These are phyloP conservation scores for Gerosis bhagava DNA, from an alignment of 2,888 invertebrate species.

Conservation along the genomic window DNA sequence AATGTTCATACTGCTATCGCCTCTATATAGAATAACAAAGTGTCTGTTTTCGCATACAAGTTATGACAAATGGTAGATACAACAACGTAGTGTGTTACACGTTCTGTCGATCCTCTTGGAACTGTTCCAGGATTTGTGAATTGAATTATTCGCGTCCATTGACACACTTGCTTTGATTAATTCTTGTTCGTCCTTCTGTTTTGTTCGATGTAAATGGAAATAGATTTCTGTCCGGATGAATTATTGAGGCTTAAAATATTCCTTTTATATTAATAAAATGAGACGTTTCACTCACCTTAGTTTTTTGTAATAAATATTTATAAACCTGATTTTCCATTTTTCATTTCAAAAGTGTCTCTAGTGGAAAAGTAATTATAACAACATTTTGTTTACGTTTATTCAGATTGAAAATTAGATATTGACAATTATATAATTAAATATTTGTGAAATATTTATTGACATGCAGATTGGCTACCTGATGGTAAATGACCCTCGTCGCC, in stretches of 20 bases:
- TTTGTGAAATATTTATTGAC: no score
- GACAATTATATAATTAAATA: no score
- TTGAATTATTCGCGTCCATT: constrained; percentile 44
- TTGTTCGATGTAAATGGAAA: constrained; percentile 24
- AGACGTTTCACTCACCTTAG: not conserved
- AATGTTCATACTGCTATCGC: constrained; percentile 31
- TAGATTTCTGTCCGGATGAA: constrained; percentile 24
- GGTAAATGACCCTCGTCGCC: no score
- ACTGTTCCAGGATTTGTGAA: constrained; percentile 49
- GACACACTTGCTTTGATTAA: constrained; percentile 54
- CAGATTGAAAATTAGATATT: no score
- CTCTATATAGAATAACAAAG: constrained; percentile 30
- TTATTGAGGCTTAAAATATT: constrained; percentile 17
- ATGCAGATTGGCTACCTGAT: no score
- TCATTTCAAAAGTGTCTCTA: no score
- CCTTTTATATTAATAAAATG: constrained; percentile 6
- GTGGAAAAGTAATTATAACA: no score
- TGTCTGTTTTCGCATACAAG: constrained; percentile 35
- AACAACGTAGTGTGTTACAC: constrained; percentile 35
- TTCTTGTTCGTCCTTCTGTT: constrained; percentile 33
- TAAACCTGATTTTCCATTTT: no score
- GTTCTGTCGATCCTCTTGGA: constrained; percentile 50
- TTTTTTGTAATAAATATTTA: no score
- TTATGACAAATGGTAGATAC: constrained; percentile 35
- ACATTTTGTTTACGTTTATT: no score